A percentile compares a stretch with the other conserved stretches of the same genome.
Evolutionary conservation across 2,888 invertebrate species (phyloP).

Genomic region (Brenthis ino): DNA sequence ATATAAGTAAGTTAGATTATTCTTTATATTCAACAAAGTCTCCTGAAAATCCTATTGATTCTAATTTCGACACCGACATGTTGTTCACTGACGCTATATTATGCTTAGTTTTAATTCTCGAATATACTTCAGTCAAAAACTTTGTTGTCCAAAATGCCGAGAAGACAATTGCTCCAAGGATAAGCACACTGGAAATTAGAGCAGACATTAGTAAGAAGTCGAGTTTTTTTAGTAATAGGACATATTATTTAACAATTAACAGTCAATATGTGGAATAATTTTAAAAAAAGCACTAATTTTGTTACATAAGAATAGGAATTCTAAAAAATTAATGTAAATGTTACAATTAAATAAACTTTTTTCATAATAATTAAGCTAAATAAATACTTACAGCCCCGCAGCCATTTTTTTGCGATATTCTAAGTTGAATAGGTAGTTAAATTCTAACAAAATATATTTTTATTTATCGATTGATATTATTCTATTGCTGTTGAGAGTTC

Average conservation of each 20-base stretch:
- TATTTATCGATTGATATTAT: not conserved
- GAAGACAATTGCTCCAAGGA: constrained; percentile 57
- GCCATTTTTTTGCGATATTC: constrained; percentile 36
- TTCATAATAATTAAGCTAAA: not conserved
- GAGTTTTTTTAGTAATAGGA: not conserved
- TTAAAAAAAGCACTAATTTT: no score
- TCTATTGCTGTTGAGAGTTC: not conserved
- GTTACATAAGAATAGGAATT: no score
- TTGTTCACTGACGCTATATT: constrained; percentile 6
- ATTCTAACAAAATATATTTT: not conserved
- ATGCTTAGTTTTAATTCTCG: constrained; percentile 19
- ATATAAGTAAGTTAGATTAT: not conserved
- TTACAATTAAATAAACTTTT: not conserved
- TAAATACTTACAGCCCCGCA: constrained; percentile 54
- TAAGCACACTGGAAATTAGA: constrained; percentile 48
- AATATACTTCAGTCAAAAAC: constrained; percentile 49
- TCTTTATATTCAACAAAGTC: constrained; percentile 52
- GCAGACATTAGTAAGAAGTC: not conserved
- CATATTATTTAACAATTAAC: no score
- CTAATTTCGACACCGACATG: constrained; percentile 21
- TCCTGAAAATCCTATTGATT: constrained; percentile 22
- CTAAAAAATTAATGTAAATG: no score
- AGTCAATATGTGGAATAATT: no score
- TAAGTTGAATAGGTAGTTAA: not conserved
- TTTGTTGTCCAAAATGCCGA: constrained; percentile 60